Evolutionary conservation across 2,888 invertebrate genomes (phyloP), one percentile per base, ranked within the genome.

Genomic region (Alloscopus bannaensis): DNA sequence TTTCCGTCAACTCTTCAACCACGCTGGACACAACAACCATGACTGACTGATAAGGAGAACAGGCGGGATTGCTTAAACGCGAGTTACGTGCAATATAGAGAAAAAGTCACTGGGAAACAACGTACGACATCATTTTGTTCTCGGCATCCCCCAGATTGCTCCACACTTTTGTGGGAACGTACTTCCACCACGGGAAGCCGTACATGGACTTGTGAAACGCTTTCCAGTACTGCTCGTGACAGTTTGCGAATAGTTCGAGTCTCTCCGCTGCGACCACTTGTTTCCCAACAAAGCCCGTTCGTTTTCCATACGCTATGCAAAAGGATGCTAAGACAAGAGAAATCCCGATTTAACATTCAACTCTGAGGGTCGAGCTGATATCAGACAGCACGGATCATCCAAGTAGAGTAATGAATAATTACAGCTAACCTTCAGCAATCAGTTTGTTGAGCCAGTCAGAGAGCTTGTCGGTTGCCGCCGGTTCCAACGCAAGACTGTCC

Each of bases 351-450:
- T n/a, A n/a, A n/a, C n/a, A n/a, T n/a, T n/a, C n/a, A n/a, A n/a
- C n/a, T n/a, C n/a, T n/a, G n/a, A n/a, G n/a, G n/a, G n/a, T n/a
- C n/a, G n/a, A n/a, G n/a, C n/a, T n/a, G n/a, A n/a, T n/a, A n/a
- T n/a, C n/a, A n/a, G n/a, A n/a, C n/a, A n/a, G n/a, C n/a, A n/a
- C n/a, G n/a, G n/a, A n/a, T n/a, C n/a, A n/a, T n/a, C n/a, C n/a
- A n/a, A n/a, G n/a, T n/a, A n/a, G n/a, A n/a, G n/a, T n/a, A n/a
- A n/a, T n/a, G n/a, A n/a, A n/a, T n/a, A n/a, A n/a, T n/a, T n/a
- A n/a, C n/a, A n/a, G n/a, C n/a, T n/a, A n/a, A n/a, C n/a, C 92
- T 90, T 96, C 96, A 59, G 95, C 90, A 1, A 94, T 95, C 90
- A 95, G 91, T 81, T 93, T 90, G 87, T 94, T 93, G 1, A 94